A percentile compares a stretch with the other conserved stretches of the same genome.
Conservation (phyloP, 2,797 vertebrate species). For the Eulemur mongoz region DNA sequence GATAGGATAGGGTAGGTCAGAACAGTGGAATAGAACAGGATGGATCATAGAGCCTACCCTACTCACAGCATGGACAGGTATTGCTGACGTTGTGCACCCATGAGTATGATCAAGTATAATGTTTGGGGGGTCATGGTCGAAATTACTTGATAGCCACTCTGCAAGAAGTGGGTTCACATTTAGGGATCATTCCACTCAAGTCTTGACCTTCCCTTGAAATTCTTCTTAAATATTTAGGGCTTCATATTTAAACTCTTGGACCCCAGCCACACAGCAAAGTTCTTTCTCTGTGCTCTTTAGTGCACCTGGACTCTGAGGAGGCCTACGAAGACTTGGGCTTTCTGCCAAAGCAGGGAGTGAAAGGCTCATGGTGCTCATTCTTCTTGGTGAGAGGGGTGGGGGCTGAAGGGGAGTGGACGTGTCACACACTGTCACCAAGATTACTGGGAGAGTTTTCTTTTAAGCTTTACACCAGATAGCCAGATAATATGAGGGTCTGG, state of each 20-base stretch:
- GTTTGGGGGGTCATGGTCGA: background rate
- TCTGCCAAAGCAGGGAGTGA: background rate
- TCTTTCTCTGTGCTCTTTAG: background rate
- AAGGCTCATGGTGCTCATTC: background rate
- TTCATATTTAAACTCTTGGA: background rate
- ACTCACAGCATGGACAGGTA: background rate
- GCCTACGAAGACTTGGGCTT: background rate
- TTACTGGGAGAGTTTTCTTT: background rate
- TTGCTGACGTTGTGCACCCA: fast-evolving
- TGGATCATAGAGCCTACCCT: background rate
- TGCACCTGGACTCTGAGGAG: background rate
- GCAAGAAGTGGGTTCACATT: background rate
- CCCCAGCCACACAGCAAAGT: background rate
- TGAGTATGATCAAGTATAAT: background rate
- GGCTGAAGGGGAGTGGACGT: fast-evolving
- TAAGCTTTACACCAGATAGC: background rate
- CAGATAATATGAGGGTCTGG: background rate
- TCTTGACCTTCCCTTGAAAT: background rate
- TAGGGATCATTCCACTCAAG: background rate
- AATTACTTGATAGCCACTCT: background rate
- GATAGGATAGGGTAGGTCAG: background rate
- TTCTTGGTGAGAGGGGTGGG: background rate
- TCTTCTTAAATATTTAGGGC: background rate
- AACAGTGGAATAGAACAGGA: background rate
- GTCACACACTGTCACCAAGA: background rate